These are phyloP conservation scores for Slavum lentiscoides DNA, from an alignment of 2,888 invertebrate genomes.

Conservation along the genomic window DNA sequence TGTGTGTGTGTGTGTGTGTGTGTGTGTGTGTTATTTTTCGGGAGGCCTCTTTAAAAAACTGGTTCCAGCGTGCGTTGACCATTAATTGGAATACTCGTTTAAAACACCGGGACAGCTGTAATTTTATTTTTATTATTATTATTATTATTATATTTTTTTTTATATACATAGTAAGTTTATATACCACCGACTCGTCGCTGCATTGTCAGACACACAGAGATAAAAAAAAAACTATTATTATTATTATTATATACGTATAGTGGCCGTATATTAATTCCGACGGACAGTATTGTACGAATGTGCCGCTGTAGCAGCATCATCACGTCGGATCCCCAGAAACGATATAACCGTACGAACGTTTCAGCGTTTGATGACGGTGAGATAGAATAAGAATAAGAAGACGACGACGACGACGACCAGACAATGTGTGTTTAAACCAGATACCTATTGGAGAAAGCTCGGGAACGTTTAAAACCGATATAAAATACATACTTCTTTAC, in stretches of 20 bases:
- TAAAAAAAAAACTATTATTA: too few relatives aligned
- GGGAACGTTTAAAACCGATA: not conserved
- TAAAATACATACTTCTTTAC: not conserved
- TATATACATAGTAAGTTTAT: constrained; percentile 7
- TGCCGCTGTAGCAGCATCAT: too few relatives aligned
- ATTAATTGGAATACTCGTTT: constrained; percentile 53
- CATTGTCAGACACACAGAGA: not conserved
- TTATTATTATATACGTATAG: too few relatives aligned
- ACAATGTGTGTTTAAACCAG: not conserved
- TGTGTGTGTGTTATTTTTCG: constrained; percentile 37
- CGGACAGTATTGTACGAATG: not conserved
- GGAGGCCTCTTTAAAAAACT: constrained; percentile 49
- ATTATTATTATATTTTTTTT: not conserved
- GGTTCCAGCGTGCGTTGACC: constrained; percentile 41
- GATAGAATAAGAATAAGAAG: too few relatives aligned
- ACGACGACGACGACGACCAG: not conserved
- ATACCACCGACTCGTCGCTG: not conserved
- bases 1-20: not conserved
- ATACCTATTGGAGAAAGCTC: constrained; percentile 32
- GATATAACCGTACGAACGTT: not conserved
- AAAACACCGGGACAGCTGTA: constrained; percentile 20
- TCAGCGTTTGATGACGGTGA: not conserved
- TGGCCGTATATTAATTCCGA: not conserved
- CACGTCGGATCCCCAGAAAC: not conserved
- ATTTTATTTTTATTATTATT: constrained; percentile 4